Evolutionary conservation across 1,140 invertebrate genomes (phyloP).

Genomic region (Lordiphosa mommai): DNA sequence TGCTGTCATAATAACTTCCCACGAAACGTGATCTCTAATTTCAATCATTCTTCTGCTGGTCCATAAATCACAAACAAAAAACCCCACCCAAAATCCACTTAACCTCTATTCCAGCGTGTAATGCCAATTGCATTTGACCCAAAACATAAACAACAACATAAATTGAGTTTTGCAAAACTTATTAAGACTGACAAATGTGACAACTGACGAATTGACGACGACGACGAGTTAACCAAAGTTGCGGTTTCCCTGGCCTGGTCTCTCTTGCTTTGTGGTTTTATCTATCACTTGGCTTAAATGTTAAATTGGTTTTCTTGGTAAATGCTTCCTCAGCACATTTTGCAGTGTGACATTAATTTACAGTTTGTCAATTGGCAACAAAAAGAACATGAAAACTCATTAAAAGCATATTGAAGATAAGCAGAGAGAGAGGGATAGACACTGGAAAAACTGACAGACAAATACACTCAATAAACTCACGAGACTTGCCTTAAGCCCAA

Average conservation of each 20-base stretch:
- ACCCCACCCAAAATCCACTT: constrained; percentile 27
- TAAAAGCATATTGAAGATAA: constrained; percentile 31
- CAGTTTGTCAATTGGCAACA: constrained; percentile 35
- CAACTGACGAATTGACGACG: constrained; percentile 36
- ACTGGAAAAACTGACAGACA: neutral
- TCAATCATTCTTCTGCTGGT: constrained; percentile 15
- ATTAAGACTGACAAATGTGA: constrained; percentile 50
- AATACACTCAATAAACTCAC: constrained; percentile 1
- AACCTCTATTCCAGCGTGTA: constrained; percentile 28
- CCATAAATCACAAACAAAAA: constrained; percentile 13
- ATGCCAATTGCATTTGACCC: constrained; percentile 28
- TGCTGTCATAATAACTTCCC: no score
- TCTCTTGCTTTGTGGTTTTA: neutral
- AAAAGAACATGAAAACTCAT: constrained; percentile 39
- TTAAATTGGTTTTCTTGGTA: constrained; percentile 35
- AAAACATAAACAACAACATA: constrained; percentile 28
- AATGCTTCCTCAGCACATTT: constrained; percentile 11
- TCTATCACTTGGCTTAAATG: constrained; percentile 7
- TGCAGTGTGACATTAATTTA: constrained; percentile 49
- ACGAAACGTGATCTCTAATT: no score
- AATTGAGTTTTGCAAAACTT: constrained; percentile 45
- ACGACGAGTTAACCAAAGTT: constrained; percentile 4
- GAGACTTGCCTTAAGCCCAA: neutral
- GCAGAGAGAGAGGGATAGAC: neutral
- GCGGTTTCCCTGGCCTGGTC: constrained; percentile 22